Conservation (phyloP, 2,888 invertebrate genomes). For the Drosophila rellima region DNA sequence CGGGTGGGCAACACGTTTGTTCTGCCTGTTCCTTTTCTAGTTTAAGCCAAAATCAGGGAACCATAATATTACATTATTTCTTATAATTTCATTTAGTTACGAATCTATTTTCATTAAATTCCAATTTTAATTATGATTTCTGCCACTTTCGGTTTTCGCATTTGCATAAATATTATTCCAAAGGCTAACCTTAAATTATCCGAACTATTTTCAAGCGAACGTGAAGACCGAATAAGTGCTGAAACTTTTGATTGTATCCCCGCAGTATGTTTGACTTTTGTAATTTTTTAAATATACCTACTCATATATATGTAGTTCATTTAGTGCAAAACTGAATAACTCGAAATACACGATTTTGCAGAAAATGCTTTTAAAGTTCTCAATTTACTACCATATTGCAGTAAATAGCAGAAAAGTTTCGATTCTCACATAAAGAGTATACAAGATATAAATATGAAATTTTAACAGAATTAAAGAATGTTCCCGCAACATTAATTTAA, state of each 20-base stretch:
- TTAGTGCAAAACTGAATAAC: neutral
- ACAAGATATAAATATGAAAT: no score
- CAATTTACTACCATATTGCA: no score
- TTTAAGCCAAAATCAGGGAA: constrained; percentile 9
- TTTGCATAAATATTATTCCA: neutral
- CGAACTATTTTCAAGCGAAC: neutral
- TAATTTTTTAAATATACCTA: neutral
- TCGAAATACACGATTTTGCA: neutral
- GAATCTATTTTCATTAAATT: neutral
- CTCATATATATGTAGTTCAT: no score
- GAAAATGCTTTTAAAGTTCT: no score
- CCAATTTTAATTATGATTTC: neutral
- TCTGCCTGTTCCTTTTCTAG: constrained; percentile 10
- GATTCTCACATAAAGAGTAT: no score
- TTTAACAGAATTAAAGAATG: no score
- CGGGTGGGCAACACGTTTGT: constrained; percentile 7
- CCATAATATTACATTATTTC: neutral
- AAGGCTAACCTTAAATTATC: neutral
- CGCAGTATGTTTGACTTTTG: neutral
- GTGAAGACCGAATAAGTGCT: neutral
- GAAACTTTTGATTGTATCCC: neutral
- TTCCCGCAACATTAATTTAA: no score
- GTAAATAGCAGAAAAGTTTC: no score
- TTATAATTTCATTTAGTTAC: neutral
- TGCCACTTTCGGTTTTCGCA: neutral